Percentiles rank a stretch among this genome's conserved stretches.
phyloP scores from a whole-genome alignment of 2,888 invertebrate species.

The Philaethria dido region DNA sequence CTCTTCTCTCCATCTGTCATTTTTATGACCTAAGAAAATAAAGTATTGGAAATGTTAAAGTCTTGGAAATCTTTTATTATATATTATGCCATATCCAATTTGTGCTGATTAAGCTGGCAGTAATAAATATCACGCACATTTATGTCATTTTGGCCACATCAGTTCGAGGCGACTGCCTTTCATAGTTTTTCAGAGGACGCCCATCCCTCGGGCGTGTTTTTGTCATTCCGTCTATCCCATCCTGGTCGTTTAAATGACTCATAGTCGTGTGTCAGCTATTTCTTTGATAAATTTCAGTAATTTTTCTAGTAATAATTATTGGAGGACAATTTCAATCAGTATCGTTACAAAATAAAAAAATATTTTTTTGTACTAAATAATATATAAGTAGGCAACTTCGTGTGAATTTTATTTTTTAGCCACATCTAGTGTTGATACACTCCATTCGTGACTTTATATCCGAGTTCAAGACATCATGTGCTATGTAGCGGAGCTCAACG shows the following conservation, averaged over 20 bases:
- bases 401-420: no score
- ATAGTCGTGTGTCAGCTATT: slow-evolving; percentile 73
- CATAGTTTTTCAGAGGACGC: slow-evolving; percentile 61
- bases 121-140: slow-evolving; percentile 44
- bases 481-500: no score
- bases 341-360: no score
- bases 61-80: neutral
- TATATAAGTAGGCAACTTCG: no score
- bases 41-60: no score
- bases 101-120: slow-evolving; percentile 17
- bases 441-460: no score
- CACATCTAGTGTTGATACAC: no score
- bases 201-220: slow-evolving; percentile 64
- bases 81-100: neutral
- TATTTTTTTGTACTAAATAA: no score
- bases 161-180: slow-evolving; percentile 64
- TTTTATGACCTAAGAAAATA: no score
- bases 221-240: slow-evolving; percentile 61
- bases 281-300: slow-evolving; percentile 56
- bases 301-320: neutral
- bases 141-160: slow-evolving; percentile 60
- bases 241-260: slow-evolving; percentile 69
- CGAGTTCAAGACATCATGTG: no score
- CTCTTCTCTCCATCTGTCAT: no score
- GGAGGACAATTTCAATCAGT: neutral